A percentile compares a stretch with the other conserved stretches of the same genome.
These are phyloP conservation scores for Brachyopa scutellaris DNA, from an alignment of 2,888 invertebrate species.

Conservation along the genomic window DNA sequence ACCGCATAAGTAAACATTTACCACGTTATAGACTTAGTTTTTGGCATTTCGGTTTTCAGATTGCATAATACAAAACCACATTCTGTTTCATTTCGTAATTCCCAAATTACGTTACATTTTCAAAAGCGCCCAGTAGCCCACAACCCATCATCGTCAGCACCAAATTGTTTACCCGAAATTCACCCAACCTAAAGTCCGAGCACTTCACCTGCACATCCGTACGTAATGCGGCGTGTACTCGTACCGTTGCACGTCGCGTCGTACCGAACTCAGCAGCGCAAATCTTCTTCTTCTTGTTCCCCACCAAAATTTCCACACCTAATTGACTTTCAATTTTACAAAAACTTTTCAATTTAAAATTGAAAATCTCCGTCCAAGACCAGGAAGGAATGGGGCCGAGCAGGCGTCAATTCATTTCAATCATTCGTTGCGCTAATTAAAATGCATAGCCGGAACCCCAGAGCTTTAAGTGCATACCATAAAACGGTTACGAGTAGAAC, in stretches of 20 bases:
- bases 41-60: slow-evolving; percentile 6
- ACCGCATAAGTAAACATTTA: slow-evolving; percentile 1
- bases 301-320: slow-evolving; percentile 6
- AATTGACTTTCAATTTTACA: slow-evolving; percentile 29
- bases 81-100: slow-evolving; percentile 8
- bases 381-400: not conserved
- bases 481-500: not conserved
- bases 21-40: not conserved
- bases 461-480: slow-evolving; percentile 30
- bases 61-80: slow-evolving; percentile 14
- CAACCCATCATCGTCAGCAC: not conserved
- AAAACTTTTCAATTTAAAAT: slow-evolving; percentile 7
- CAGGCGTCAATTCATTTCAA: slow-evolving; percentile 15
- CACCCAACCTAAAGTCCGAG: not conserved
- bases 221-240: no score
- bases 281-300: not conserved
- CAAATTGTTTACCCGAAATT: slow-evolving; percentile 4
- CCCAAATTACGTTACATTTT: slow-evolving; percentile 4
- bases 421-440: slow-evolving; percentile 57
- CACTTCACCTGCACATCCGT: slow-evolving; percentile 12
- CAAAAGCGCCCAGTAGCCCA: not conserved
- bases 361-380: not conserved
- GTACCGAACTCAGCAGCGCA: not conserved
- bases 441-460: slow-evolving; percentile 50
- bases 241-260: no score